These are phyloP conservation scores for Galeruca laticollis DNA, from an alignment of 2,888 invertebrate species.

Conservation along the genomic window DNA sequence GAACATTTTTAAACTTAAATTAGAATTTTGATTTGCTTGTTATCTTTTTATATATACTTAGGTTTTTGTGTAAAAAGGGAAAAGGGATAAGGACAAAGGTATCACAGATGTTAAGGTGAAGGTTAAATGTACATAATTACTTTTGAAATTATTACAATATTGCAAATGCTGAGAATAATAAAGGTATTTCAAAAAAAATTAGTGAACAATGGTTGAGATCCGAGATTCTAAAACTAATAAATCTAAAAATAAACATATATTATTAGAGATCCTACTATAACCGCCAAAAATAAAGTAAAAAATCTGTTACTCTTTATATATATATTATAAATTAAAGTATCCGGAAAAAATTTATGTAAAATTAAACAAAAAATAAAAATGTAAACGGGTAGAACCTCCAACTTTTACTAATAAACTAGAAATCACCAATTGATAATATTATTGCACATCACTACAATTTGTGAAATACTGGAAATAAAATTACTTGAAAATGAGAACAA, in stretches of 20 bases:
- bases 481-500: slow-evolving; percentile 34
- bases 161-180: slow-evolving; percentile 49
- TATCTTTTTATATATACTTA: neutral
- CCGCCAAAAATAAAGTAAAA: slow-evolving; percentile 43
- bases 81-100: slow-evolving; percentile 47
- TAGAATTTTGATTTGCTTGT: slow-evolving; percentile 9
- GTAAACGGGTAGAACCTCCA: slow-evolving; percentile 52
- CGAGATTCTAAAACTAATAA: slow-evolving; percentile 54
- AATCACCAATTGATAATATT: slow-evolving; percentile 49
- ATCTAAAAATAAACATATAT: slow-evolving; percentile 50
- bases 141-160: slow-evolving; percentile 43
- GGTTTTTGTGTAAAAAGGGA: slow-evolving; percentile 11
- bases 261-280: slow-evolving; percentile 57
- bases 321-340: slow-evolving; percentile 8
- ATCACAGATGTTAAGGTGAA: slow-evolving; percentile 60
- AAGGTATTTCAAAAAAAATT: slow-evolving; percentile 46
- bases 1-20: slow-evolving; percentile 10
- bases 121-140: slow-evolving; percentile 45
- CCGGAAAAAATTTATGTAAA: slow-evolving; percentile 39
- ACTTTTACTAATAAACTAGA: slow-evolving; percentile 46
- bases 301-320: slow-evolving; percentile 39
- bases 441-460: slow-evolving; percentile 58
- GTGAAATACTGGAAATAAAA: slow-evolving; percentile 45
- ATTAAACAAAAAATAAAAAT: slow-evolving; percentile 45
- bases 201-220: slow-evolving; percentile 59